Evolutionary conservation across 2,797 vertebrate genomes (phyloP).

Genomic region (Alca torda): DNA sequence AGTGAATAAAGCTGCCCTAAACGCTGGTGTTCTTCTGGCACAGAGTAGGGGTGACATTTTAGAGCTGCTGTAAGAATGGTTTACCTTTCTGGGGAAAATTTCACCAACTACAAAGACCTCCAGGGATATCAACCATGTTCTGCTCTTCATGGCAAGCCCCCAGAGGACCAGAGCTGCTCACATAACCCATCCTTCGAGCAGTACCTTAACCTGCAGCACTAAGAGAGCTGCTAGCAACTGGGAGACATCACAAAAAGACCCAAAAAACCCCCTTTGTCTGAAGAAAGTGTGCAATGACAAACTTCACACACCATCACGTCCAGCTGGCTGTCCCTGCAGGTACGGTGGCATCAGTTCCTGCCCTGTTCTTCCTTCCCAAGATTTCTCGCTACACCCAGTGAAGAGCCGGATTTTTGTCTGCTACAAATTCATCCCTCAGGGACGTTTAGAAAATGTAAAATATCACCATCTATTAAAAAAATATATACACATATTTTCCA

Average conservation of each 20-base stretch:
- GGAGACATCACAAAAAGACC: neutral
- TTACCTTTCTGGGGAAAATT: neutral
- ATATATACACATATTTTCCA: neutral
- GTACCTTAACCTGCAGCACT: neutral
- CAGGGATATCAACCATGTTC: neutral
- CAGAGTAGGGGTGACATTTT: neutral
- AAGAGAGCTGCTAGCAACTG: neutral
- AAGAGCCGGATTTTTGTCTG: neutral
- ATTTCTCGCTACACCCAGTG: neutral
- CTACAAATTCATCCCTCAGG: neutral
- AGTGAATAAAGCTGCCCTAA: neutral
- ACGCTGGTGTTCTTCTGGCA: neutral
- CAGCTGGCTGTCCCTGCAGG: neutral
- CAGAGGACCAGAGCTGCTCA: neutral
- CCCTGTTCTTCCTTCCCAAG: neutral
- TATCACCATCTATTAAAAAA: neutral
- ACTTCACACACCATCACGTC: neutral
- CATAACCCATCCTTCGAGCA: neutral
- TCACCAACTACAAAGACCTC: neutral
- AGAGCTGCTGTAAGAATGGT: accelerated
- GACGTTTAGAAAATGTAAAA: neutral
- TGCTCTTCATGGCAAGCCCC: neutral
- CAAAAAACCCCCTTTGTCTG: neutral
- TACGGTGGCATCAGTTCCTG: neutral
- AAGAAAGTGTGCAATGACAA: neutral